Conservation (phyloP, 2,888 invertebrate species). For the Charanyca ferruginea region DNA sequence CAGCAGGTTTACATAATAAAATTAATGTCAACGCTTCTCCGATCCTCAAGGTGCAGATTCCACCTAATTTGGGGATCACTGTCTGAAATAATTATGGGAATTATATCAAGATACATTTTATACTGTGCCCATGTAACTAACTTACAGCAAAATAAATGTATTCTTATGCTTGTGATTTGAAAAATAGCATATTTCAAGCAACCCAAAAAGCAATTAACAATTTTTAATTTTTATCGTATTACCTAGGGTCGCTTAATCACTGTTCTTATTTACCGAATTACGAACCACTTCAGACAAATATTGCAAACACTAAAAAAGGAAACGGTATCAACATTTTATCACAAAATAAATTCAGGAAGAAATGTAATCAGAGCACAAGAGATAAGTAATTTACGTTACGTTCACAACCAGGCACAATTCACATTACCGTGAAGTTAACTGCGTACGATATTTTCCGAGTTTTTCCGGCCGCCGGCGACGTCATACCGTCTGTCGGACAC, state of each 20-base stretch:
- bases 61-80: too few species aligned
- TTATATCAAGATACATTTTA: too few species aligned
- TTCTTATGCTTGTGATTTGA: too few species aligned
- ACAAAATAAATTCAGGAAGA: constrained; percentile 27
- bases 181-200: too few species aligned
- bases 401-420: constrained; percentile 30
- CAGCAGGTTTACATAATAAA: too few species aligned
- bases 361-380: constrained; percentile 23
- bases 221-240: too few species aligned
- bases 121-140: too few species aligned
- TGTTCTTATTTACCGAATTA: not conserved
- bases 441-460: constrained; percentile 39
- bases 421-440: constrained; percentile 40
- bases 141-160: too few species aligned
- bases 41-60: too few species aligned
- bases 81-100: too few species aligned
- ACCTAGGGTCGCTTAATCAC: not conserved
- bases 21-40: too few species aligned
- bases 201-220: too few species aligned
- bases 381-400: constrained; percentile 27
- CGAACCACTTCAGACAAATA: not conserved
- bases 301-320: constrained; percentile 7
- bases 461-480: constrained; percentile 60
- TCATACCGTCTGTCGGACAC: constrained; percentile 44
- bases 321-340: constrained; percentile 9